phyloP scores from a whole-genome alignment of 2,113 vertebrate species.

The crab-eating macaque (Macaca fascicularis) region T2T-MFA8v1.1 NC_088395.1:146195501-146196000 shows the following conservation, averaged over 20 bases:
- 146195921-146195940: background rate
- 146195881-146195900: background rate
- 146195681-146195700: background rate
- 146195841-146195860: background rate
- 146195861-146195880: background rate
- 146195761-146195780: background rate
- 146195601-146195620: background rate
- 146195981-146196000: background rate
- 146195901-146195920: background rate
- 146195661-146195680: slow-evolving; percentile 11
- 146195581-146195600: background rate
- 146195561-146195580: background rate
- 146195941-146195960: background rate
- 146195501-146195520: background rate
- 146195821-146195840: background rate
- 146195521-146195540: background rate
- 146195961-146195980: background rate
- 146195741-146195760: background rate
- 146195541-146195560: background rate
- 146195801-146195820: background rate
- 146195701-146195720: background rate
- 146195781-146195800: background rate
- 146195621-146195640: slow-evolving; percentile 45
- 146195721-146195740: background rate
- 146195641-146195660: slow-evolving; percentile 4